Evolutionary conservation across 2,888 invertebrate genomes (phyloP).

Genomic region (Heteropelma amictum): DNA sequence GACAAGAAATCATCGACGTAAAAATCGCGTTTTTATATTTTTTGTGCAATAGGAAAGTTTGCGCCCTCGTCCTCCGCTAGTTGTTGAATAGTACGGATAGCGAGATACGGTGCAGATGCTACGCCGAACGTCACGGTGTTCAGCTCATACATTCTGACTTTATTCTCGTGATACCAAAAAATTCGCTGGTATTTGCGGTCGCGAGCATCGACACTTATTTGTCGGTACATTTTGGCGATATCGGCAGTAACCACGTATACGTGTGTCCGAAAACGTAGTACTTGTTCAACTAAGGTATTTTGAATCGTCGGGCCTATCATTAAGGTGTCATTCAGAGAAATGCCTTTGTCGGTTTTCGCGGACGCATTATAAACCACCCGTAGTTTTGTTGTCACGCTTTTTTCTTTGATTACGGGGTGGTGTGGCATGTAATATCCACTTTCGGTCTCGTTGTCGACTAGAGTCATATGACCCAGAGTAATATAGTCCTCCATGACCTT

Average conservation of each 20-base stretch:
- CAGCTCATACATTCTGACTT: conserved; percentile 11
- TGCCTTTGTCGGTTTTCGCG: background rate
- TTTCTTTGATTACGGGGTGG: conserved; percentile 21
- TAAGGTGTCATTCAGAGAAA: conserved; percentile 24
- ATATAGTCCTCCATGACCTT: conserved; percentile 22
- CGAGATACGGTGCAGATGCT: conserved; percentile 58
- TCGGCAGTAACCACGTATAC: conserved; percentile 26
- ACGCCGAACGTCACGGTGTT: conserved; percentile 51
- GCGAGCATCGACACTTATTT: conserved; percentile 25
- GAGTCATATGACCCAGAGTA: conserved; percentile 15
- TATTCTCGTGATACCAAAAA: conserved; percentile 34
- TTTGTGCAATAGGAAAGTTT: conserved; percentile 50
- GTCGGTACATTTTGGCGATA: conserved; percentile 49
- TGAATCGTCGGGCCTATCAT: conserved; percentile 35
- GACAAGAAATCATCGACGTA: conserved; percentile 66
- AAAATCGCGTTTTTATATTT: conserved; percentile 51
- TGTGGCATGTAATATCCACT: conserved; percentile 28
- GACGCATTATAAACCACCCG: conserved; percentile 15
- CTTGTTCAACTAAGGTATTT: conserved; percentile 8
- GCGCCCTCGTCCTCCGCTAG: conserved; percentile 52
- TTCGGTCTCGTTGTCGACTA: background rate
- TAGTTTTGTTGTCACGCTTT: conserved; percentile 19
- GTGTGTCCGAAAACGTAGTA: conserved; percentile 27
- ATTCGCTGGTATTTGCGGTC: conserved; percentile 45
- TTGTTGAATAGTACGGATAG: conserved; percentile 58